Evolutionary conservation across 2,113 vertebrate genomes (phyloP).

Genomic region (Coturnix japonica): DNA sequence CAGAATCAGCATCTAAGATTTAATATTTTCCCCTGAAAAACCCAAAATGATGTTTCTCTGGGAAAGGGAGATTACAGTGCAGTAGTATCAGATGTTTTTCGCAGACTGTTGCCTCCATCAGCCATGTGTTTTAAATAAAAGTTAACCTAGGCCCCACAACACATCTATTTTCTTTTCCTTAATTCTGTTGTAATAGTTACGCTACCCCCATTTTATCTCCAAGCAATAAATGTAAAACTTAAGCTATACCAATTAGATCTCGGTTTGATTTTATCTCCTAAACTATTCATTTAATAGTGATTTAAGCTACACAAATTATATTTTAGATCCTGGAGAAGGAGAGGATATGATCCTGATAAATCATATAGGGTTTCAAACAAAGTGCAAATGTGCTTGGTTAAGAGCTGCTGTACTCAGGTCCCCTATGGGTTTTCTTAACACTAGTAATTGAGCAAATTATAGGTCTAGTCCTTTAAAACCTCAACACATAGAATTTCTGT

Average conservation of each 20-base stretch:
- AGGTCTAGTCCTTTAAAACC: slow-evolving; percentile 31
- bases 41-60: background rate
- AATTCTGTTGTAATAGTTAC: slow-evolving; percentile 73
- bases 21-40: background rate
- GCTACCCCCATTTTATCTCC: slow-evolving; percentile 69
- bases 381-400: slow-evolving; percentile 37
- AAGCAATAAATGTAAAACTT: slow-evolving; percentile 67
- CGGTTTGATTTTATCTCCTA: slow-evolving; percentile 73
- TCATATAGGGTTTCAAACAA: background rate
- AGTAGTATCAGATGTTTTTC: slow-evolving; percentile 40
- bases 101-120: slow-evolving; percentile 22
- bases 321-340: slow-evolving; percentile 36
- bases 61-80: background rate
- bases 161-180: slow-evolving; percentile 65
- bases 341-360: slow-evolving; percentile 24
- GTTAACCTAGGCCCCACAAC: slow-evolving; percentile 18
- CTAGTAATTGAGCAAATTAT: slow-evolving; percentile 62
- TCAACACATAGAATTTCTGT: slow-evolving; percentile 48
- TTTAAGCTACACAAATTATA: slow-evolving; percentile 73
- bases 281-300: slow-evolving; percentile 69
- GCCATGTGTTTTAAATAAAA: slow-evolving; percentile 68
- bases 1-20: slow-evolving; percentile 15
- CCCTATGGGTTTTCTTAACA: slow-evolving; percentile 44
- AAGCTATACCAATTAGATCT: slow-evolving; percentile 71
- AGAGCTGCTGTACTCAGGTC: slow-evolving; percentile 12